phyloP scores from a whole-genome alignment of 1,140 invertebrate genomes.

The Anadara kagoshimensis region DNA sequence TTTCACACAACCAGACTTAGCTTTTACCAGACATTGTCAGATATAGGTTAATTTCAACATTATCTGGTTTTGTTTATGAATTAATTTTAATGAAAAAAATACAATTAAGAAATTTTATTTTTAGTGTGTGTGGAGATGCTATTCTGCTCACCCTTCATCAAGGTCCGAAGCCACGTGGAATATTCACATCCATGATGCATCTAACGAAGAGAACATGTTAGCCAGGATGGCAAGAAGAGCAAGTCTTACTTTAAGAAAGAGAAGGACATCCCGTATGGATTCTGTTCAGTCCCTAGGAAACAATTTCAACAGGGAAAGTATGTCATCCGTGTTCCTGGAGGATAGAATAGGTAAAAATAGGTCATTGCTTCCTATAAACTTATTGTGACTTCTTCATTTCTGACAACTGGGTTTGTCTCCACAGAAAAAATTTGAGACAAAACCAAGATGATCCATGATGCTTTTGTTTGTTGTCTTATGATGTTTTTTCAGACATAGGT shows the following conservation, averaged over 20 bases:
- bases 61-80: too few species aligned
- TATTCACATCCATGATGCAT: slow-evolving; percentile 69
- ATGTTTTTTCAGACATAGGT: too few species aligned
- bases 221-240: slow-evolving; percentile 61
- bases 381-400: background rate
- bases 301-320: slow-evolving; percentile 49
- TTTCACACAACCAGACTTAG: too few species aligned
- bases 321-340: slow-evolving; percentile 41
- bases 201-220: slow-evolving; percentile 47
- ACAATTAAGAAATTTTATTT: too few species aligned
- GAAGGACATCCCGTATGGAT: slow-evolving; percentile 51
- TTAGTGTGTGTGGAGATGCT: slow-evolving; percentile 96
- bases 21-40: too few species aligned
- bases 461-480: too few species aligned
- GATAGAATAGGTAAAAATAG: slow-evolving; percentile 47
- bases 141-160: slow-evolving; percentile 79
- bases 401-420: too few species aligned
- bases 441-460: too few species aligned
- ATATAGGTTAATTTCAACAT: too few species aligned
- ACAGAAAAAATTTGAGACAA: too few species aligned
- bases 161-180: slow-evolving; percentile 72
- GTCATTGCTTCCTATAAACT: background rate
- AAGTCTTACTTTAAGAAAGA: slow-evolving; percentile 60
- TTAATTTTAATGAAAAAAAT: too few species aligned
- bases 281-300: slow-evolving; percentile 39